Percentiles rank a stretch among this genome's conserved stretches.
phyloP scores from a whole-genome alignment of 2,113 vertebrate genomes.

The Microtus oregoni region DNA sequence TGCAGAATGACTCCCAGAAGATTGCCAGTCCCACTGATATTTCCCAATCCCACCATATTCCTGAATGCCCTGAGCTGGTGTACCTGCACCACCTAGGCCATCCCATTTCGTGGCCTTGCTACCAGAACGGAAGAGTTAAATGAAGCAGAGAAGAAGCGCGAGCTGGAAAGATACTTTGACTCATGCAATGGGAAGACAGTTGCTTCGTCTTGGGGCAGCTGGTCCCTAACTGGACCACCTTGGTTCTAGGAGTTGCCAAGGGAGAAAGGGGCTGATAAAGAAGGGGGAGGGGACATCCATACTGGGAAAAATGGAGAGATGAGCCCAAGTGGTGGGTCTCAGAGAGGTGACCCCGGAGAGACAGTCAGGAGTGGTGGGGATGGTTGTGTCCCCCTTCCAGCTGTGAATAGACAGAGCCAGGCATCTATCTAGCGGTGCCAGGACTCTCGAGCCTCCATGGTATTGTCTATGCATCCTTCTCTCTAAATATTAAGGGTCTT shows the following conservation, averaged over 20 bases:
- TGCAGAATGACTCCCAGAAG: accelerated
- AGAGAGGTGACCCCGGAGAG: neutral
- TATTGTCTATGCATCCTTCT: accelerated
- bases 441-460: neutral
- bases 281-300: neutral
- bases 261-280: accelerated
- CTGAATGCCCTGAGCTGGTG: neutral
- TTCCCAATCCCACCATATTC: neutral
- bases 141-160: accelerated
- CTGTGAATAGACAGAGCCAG: neutral
- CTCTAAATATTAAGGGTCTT: neutral
- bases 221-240: accelerated
- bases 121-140: accelerated
- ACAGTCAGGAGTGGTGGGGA: neutral
- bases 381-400: too few species aligned
- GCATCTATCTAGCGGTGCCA: accelerated
- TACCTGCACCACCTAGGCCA: accelerated
- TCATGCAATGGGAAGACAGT: neutral
- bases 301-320: accelerated
- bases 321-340: too few species aligned
- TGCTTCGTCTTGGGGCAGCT: accelerated
- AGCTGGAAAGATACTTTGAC: accelerated
- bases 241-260: neutral
- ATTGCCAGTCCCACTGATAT: accelerated
- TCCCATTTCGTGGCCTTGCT: neutral